Evolutionary conservation across 92 coral and sea anemone species (phyloP), one percentile per base, ranked within the genome.

Genomic region (Heliopora coerulea): DNA sequence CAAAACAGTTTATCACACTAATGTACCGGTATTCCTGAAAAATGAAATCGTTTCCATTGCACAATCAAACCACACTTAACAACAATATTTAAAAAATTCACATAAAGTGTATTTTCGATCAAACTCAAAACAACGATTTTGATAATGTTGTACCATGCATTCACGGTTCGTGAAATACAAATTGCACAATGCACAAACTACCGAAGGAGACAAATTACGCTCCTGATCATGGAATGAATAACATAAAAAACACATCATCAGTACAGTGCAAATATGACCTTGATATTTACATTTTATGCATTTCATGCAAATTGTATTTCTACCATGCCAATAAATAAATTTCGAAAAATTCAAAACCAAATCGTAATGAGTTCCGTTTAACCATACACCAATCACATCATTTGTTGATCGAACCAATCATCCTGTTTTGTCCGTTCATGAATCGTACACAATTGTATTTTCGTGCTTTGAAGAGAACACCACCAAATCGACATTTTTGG

Each of bases 331-430:
- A 64, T n/a, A n/a, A n/a, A n/a, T n/a, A 64, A 64, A 64, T 37
- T 44, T 32, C 18, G 18, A 21, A 18, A 33, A 24, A 26, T 29
- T 37, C 30, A 64, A 64, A 14, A 64, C 72, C 18, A 64, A 49
- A 64, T 64, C 72, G 72, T 64, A 64, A 35, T 64, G 49, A 21
- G 33, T 49, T 27, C 35, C 31, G 31, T 64, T 64, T 49, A 64
- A 64, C 72, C 72, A 64, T 31, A 64, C 33, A 64, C 44, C 33
- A 32, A 64, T 28, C 13, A 64, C 35, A 21, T 64, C 28, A 35
- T 64, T 49, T 26, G 72, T 37, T 49, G 35, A 49, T 64, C 31
- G 25, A 44, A 29, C 17, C 23, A 64, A 35, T 37, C 28, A 18
- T 17, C 49, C 49, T 14, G 33, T 33, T 14, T 64, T 50, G 31